Evolutionary conservation across 2,797 vertebrate genomes (phyloP).

Genomic region (Chlorospingus flavigularis): DNA sequence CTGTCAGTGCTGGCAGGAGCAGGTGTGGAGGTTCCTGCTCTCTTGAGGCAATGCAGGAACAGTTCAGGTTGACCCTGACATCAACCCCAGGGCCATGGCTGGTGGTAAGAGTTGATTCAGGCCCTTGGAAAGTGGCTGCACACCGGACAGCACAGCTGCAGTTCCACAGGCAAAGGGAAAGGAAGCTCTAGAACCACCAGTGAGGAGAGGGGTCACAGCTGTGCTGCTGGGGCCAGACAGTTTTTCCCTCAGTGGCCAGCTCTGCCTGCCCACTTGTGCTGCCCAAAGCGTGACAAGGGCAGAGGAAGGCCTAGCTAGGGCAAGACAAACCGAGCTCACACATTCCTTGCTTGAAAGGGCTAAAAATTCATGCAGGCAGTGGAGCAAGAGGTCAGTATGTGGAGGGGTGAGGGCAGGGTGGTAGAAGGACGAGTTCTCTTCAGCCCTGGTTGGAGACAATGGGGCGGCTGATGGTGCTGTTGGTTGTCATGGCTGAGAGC

Average conservation of each 20-base stretch:
- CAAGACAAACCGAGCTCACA: conserved; percentile 23
- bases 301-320: neutral
- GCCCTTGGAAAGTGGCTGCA: neutral
- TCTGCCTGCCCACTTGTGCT: neutral
- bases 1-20: neutral
- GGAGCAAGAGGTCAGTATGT: conserved; percentile 43
- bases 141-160: neutral
- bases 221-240: neutral
- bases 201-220: neutral
- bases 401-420: conserved; percentile 24
- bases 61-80: neutral
- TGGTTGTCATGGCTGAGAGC: conserved; percentile 97
- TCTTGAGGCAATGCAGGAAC: neutral
- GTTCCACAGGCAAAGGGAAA: conserved; percentile 18
- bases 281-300: neutral
- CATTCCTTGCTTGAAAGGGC: conserved; percentile 48
- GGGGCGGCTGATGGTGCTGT: conserved; percentile 98
- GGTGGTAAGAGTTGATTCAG: conserved; percentile 6
- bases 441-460: conserved; percentile 96
- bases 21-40: neutral
- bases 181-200: neutral
- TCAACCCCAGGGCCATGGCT: neutral
- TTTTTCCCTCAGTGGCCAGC: neutral
- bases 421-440: conserved; percentile 11
- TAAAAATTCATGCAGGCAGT: conserved; percentile 64